These are phyloP conservation scores for Apodemia zela DNA, from an alignment of 2,888 invertebrate species.

Conservation along the genomic window DNA sequence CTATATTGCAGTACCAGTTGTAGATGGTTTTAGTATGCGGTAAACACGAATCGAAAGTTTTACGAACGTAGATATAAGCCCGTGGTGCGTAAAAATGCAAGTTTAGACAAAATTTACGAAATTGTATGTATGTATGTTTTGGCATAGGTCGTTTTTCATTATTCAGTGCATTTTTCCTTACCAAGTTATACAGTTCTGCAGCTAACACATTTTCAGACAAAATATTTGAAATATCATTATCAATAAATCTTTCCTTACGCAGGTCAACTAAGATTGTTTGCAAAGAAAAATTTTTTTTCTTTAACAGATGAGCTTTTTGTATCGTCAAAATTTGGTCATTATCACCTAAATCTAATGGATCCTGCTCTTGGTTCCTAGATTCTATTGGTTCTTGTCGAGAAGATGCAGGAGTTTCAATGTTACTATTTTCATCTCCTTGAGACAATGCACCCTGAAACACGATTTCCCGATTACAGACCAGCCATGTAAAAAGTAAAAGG, in stretches of 20 bases:
- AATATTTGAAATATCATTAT: conserved; percentile 20
- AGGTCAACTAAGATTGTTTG: conserved; percentile 23
- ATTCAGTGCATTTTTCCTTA: conserved; percentile 18
- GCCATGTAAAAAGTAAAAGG: too few relatives aligned
- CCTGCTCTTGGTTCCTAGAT: too few relatives aligned
- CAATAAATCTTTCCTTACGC: conserved; percentile 23
- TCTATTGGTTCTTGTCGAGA: too few relatives aligned
- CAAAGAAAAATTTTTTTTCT: conserved; percentile 24
- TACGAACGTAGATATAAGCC: conserved; percentile 35
- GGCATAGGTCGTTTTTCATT: conserved; percentile 10
- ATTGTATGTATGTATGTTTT: conserved; percentile 21
- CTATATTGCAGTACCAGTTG: conserved; percentile 34
- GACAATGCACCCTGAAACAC: too few relatives aligned
- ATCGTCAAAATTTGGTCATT: too few relatives aligned
- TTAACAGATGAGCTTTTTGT: conserved; percentile 17
- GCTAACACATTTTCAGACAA: conserved; percentile 22
- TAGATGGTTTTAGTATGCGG: conserved; percentile 38
- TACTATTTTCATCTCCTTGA: too few relatives aligned
- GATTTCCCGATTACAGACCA: too few relatives aligned
- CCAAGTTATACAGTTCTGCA: conserved; percentile 25
- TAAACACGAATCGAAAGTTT: conserved; percentile 34
- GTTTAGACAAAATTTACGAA: conserved; percentile 34
- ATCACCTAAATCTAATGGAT: too few relatives aligned
- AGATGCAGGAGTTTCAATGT: too few relatives aligned
- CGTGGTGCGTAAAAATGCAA: conserved; percentile 31